Evolutionary conservation across 1,140 invertebrate genomes (phyloP).

Genomic region (Helicoverpa armigera): DNA sequence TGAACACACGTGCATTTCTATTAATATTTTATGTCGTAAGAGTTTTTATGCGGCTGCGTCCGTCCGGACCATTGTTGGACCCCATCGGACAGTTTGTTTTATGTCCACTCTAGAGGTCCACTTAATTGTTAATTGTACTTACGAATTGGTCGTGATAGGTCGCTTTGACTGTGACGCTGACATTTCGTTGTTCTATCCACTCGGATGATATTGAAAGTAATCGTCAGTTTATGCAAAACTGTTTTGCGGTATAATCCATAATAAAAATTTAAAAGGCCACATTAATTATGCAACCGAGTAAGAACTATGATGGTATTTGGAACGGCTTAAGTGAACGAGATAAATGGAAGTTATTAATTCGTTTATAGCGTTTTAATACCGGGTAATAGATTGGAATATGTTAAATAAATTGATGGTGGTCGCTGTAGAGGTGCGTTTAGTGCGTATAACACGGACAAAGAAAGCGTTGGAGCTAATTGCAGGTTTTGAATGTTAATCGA

Average conservation of each 20-base stretch:
- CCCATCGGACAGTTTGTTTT: constrained; percentile 70
- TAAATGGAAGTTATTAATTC: constrained; percentile 19
- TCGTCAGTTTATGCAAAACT: constrained; percentile 36
- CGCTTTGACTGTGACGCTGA: constrained; percentile 48
- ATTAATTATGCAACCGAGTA: constrained; percentile 11
- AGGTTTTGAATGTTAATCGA: constrained; percentile 73
- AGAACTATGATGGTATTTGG: not conserved
- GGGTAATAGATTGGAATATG: constrained; percentile 21
- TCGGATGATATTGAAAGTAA: constrained; percentile 52
- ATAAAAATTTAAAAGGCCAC: constrained; percentile 29
- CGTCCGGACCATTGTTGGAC: constrained; percentile 71
- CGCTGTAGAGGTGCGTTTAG: not conserved
- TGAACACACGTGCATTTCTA: constrained; percentile 85
- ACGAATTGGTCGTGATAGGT: constrained; percentile 66
- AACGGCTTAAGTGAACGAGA: not conserved
- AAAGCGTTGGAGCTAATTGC: constrained; percentile 70
- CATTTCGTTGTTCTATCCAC: constrained; percentile 37
- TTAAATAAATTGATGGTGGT: constrained; percentile 1
- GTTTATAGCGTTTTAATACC: constrained; percentile 17
- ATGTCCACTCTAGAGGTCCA: constrained; percentile 61
- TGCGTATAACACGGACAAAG: constrained; percentile 25
- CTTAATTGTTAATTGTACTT: constrained; percentile 65
- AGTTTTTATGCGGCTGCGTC: constrained; percentile 75
- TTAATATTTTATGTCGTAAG: constrained; percentile 86
- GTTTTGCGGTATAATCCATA: not conserved